Conservation (phyloP, 2,113 vertebrate genomes). For the Hystrix brachyura region DNA sequence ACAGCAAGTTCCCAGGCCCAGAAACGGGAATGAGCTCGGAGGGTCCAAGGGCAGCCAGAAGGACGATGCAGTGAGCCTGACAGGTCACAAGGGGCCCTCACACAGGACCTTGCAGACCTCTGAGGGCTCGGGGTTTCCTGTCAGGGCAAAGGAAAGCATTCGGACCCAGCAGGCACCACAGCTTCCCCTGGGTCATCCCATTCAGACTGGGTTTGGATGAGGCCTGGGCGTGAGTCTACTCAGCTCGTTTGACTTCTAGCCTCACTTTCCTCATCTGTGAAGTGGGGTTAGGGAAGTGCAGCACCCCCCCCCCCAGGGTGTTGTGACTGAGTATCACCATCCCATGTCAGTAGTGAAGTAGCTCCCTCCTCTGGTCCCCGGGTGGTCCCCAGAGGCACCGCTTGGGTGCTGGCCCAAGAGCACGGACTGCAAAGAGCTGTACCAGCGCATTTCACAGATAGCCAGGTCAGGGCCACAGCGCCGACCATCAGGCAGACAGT, state of each 20-base stretch:
- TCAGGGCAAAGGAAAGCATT: constrained; percentile 11
- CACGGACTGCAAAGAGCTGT: not conserved
- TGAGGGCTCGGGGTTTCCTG: not conserved
- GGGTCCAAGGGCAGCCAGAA: not conserved
- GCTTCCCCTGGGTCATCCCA: too few species aligned
- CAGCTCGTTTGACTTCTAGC: not conserved
- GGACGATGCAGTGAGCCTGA: not conserved
- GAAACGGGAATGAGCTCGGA: not conserved
- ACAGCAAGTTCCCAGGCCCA: not conserved
- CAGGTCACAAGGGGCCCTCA: not conserved
- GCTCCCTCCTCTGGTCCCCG: not conserved
- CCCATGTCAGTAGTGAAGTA: too few species aligned
- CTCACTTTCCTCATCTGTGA: constrained; percentile 38
- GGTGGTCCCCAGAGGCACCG: not conserved
- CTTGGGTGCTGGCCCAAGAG: not conserved
- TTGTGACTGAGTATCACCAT: not conserved
- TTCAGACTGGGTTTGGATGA: not conserved
- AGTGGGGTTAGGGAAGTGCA: not conserved
- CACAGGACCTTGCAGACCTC: not conserved
- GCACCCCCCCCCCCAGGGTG: not conserved
- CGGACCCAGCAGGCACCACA: not conserved
- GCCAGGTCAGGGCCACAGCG: not conserved
- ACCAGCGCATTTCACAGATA: not conserved
- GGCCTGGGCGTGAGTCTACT: not conserved
- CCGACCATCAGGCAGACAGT: not conserved